A percentile compares a stretch with the other conserved stretches of the same genome.
Evolutionary conservation across 2,797 vertebrate species (phyloP).

Genomic region (Acanthiza pusilla): DNA sequence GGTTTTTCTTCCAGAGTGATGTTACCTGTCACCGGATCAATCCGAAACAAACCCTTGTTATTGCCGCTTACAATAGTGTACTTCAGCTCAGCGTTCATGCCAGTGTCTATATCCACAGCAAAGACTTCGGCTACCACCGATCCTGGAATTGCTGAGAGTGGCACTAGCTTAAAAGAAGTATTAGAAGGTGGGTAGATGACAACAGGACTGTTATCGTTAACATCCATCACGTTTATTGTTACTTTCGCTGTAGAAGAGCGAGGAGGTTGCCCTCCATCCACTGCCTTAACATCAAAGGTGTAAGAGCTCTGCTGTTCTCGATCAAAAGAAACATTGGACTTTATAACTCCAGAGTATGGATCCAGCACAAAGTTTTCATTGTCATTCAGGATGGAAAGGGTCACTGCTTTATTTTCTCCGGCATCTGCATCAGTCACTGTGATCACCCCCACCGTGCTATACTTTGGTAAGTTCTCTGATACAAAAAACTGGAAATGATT

Average conservation of each 20-base stretch:
- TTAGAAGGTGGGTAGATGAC: slow-evolving; percentile 96
- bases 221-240: slow-evolving; percentile 98
- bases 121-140: slow-evolving; percentile 97
- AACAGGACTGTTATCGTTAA: slow-evolving; percentile 95
- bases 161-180: slow-evolving; percentile 96
- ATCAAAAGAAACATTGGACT: slow-evolving; percentile 98
- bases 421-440: slow-evolving; percentile 97
- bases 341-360: slow-evolving; percentile 95
- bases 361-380: slow-evolving; percentile 98
- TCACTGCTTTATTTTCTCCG: slow-evolving; percentile 94
- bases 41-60: slow-evolving; percentile 93
- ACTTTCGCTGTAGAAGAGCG: slow-evolving; percentile 97
- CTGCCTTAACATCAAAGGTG: slow-evolving; percentile 95
- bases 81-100: slow-evolving; percentile 98
- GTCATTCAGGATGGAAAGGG: slow-evolving; percentile 94
- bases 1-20: slow-evolving; percentile 98
- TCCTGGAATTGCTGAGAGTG: slow-evolving; percentile 94
- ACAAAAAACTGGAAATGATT: slow-evolving; percentile 99
- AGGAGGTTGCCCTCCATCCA: slow-evolving; percentile 91
- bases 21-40: slow-evolving; percentile 97
- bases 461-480: slow-evolving; percentile 97
- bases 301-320: slow-evolving; percentile 98
- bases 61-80: slow-evolving; percentile 97
- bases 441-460: slow-evolving; percentile 97
- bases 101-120: slow-evolving; percentile 95